Base-by-base conservation (phyloP, 2,888 invertebrate genomes). In the Catocala sponsa region DNA sequence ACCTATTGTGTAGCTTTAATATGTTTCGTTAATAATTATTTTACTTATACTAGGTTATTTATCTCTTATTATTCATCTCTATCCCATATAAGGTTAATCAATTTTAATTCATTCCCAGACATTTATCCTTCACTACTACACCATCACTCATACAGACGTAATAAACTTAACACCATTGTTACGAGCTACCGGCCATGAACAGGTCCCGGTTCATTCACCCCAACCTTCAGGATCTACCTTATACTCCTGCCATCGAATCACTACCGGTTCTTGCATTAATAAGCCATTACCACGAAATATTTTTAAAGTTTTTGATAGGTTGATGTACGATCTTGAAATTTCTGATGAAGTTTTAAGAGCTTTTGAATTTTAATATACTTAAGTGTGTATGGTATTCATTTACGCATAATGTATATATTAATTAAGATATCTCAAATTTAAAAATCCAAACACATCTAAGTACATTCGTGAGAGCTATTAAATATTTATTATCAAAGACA, bases 201-300 rank as follows among this genome's bases (percentile, higher is more conserved):
- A 76, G 80, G 80, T 79, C 74, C 70, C 60, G 67, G 85, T 83
- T 82, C 83, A 72, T 66, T 77, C 80, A 82, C 81, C 80, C 35
- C 38, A 70, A 74, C 70, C 76, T 78, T 68, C 78, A 82, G 84
- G 86, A 84, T 78, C 80, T 80, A 79, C 77, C 75, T 41, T 11
- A 9, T 64, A 76, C 72, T 80, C 81, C 76, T 74, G 68, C 72
- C 49, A 59, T 67, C 67, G 62, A 72, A 75, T 72, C 59, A 6
- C 58, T 75, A 78, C 76, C 72, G 75, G 76, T 76, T 72, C 61
- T 38, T n/a, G 57, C 63, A 67, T 69, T 60, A 71, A 58, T 57
- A 68, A 60, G 63, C 61, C 66, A 71, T 75, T 71, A 63, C n/a
- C 15, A 54, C 44, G 25, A 54, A 44, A 44, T 50, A 33, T 52